Conservation (phyloP, 2,888 invertebrate genomes). For the Hypercompe scribonia region DNA sequence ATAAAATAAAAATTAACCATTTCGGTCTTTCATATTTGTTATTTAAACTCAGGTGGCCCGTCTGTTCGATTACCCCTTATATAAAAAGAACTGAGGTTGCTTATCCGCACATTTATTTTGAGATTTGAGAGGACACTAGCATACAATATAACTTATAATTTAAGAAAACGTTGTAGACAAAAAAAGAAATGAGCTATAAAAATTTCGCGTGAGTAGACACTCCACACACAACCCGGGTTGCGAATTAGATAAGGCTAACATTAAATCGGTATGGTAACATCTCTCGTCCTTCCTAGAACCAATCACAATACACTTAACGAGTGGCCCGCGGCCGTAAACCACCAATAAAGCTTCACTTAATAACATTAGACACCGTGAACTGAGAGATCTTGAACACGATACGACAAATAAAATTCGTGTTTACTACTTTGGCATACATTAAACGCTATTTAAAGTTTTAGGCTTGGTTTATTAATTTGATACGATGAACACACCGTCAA, state of each 20-base stretch:
- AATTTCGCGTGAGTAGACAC: not conserved
- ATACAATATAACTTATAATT: not conserved
- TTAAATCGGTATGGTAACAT: slow-evolving; percentile 1
- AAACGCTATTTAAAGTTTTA: not conserved
- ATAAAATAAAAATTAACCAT: too few species aligned
- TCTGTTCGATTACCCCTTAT: too few species aligned
- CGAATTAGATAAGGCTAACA: slow-evolving; percentile 6
- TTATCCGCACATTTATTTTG: too few species aligned
- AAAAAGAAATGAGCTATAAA: not conserved
- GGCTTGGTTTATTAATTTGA: slow-evolving; percentile 1
- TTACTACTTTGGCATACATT: slow-evolving; percentile 10
- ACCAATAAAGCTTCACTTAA: slow-evolving; percentile 1
- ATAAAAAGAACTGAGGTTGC: too few species aligned
- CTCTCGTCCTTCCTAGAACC: slow-evolving; percentile 12
- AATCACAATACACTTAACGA: slow-evolving; percentile 11
- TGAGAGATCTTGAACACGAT: slow-evolving; percentile 7
- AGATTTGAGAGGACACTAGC: not conserved
- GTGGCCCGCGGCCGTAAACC: slow-evolving; percentile 11
- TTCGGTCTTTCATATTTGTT: too few species aligned
- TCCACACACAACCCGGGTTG: too few species aligned
- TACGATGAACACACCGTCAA: not conserved
- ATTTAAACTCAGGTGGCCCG: too few species aligned
- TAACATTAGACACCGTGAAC: not conserved
- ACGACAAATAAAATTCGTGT: not conserved
- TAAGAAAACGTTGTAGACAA: not conserved